These are phyloP conservation scores for Periplaneta americana DNA, from an alignment of 1,140 invertebrate species.

Conservation along the genomic window DNA sequence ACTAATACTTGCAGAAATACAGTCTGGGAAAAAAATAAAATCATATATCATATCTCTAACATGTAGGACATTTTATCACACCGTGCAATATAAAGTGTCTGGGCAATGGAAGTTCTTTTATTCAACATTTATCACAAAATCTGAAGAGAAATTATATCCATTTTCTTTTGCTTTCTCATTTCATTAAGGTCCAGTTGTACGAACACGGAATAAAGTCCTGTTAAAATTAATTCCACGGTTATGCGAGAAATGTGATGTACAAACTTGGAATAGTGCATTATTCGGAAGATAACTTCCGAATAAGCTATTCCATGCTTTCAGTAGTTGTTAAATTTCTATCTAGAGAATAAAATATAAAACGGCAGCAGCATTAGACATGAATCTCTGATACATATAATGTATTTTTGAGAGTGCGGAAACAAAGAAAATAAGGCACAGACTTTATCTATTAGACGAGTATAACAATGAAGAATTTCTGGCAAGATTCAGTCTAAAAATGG, in stretches of 20 bases:
- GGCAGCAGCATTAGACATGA: no score
- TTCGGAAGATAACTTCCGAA: no score
- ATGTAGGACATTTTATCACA: neutral
- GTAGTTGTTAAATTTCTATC: no score
- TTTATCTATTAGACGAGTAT: neutral
- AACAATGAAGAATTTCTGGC: no score
- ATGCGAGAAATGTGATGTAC: neutral
- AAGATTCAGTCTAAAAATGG: no score
- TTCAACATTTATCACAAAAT: neutral
- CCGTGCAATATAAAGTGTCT: neutral
- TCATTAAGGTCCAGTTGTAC: no score
- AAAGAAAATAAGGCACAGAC: no score
- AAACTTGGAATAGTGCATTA: neutral
- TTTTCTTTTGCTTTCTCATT: neutral
- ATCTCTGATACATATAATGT: no score
- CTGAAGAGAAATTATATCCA: neutral
- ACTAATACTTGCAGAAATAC: conserved; percentile 20
- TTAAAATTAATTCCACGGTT: neutral
- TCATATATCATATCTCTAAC: neutral
- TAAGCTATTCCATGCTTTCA: no score
- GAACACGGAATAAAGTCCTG: no score
- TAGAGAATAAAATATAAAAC: no score
- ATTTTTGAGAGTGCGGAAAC: no score
- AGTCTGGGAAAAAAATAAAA: neutral
- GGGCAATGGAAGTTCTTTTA: neutral